Percentiles rank a stretch among this genome's conserved stretches.
phyloP scores from a whole-genome alignment of 92 coral and sea anemone species.

The Epizoanthus illoricatus region DNA sequence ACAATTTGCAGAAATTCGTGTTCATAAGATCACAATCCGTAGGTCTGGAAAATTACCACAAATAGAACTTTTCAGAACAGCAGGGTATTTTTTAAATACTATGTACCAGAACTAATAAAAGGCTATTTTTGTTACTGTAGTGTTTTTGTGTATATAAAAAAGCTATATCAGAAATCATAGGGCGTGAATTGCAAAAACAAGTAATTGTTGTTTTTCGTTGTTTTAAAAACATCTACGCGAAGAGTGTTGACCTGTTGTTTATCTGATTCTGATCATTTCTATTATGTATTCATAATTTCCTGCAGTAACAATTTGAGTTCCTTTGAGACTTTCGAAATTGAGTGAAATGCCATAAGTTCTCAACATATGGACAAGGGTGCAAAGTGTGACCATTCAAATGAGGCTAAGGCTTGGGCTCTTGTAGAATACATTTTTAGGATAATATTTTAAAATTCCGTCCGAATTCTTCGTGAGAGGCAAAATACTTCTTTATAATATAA shows the following conservation, averaged over 20 bases:
- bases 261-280: not conserved
- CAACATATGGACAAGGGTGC: not conserved
- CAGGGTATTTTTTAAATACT: too few species aligned
- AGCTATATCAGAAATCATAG: not conserved
- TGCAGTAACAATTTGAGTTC: too few species aligned
- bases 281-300: slow-evolving; percentile 5
- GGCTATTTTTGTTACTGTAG: not conserved
- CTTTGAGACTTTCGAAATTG: not conserved
- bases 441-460: not conserved
- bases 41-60: too few species aligned
- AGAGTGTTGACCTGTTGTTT: too few species aligned
- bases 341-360: not conserved
- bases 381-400: not conserved
- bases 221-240: slow-evolving; percentile 18
- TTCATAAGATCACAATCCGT: too few species aligned
- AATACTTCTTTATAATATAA: not conserved
- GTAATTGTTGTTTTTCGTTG: slow-evolving; percentile 10
- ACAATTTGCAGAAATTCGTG: not conserved
- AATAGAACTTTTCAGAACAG: too few species aligned
- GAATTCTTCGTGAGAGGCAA: not conserved
- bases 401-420: not conserved
- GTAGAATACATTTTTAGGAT: not conserved
- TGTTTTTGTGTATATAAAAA: not conserved
- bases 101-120: not conserved
- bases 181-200: not conserved